Evolutionary conservation across 1,140 invertebrate genomes (phyloP), one percentile per base, ranked within the genome.

Genomic region (Tachypleus tridentatus): DNA sequence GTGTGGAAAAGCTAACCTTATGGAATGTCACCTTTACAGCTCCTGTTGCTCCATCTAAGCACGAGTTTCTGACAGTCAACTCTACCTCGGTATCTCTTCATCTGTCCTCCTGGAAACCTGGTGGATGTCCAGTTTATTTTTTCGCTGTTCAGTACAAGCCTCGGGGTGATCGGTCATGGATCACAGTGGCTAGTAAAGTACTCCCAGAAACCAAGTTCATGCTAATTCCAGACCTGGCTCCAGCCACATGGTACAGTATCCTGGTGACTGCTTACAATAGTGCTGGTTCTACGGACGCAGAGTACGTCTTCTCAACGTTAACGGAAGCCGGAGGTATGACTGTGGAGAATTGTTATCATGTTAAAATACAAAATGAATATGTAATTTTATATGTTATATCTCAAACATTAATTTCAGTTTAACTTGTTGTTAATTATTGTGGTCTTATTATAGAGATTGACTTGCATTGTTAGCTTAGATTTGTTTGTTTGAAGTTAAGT

Each of bases 101-200:
- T 73, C 82, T 98, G 58, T 89, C 86, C 72, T 86, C 91, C 62
- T 98, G 94, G 94, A 86, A 88, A 62, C 91, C 94, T 76, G 92
- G 92, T 65, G 93, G 93, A 51, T 98, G 95, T 77, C 90, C 91
- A 3, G 96, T 98, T 87, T 83, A 89, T 56, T 92, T 93, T 74
- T 98, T 95, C 77, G 91, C 95, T 64, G 89, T 98, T 51, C 91
- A 95, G 78, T 91, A 96, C 76, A 94, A 94, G 78, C 89, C 64
- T 7, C 51, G 58, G 11, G 47, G 11, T 4, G 76, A 70, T 78
- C 79, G 70, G 64, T 91, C 94, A 81, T 95, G 91, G 91, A 92
- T 88, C 72, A 88, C 93, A 76, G 91, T 93, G 47, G 91, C 90
- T 5, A 94, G 93, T 76, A 90, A 91, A 74, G 89, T 93, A 0